phyloP scores from a whole-genome alignment of 2,113 vertebrate genomes.

The Melospiza georgiana region DNA sequence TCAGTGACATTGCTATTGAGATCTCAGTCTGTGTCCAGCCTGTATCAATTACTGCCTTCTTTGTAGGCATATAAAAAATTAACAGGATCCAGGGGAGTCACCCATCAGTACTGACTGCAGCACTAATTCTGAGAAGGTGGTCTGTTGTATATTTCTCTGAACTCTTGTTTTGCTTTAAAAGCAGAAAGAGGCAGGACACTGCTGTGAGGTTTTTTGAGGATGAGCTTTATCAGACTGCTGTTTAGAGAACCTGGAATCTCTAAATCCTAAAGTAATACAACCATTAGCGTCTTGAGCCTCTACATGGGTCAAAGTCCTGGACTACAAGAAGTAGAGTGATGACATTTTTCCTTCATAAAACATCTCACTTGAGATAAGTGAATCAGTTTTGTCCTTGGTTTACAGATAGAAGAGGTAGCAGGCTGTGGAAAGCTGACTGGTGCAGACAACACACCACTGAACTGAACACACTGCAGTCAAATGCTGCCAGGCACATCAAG shows the following conservation, averaged over 20 bases:
- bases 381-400: not conserved
- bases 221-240: not conserved
- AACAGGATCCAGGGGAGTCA: not conserved
- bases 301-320: not conserved
- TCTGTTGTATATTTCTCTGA: not conserved
- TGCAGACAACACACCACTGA: not conserved
- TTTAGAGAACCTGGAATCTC: not conserved
- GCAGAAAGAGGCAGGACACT: not conserved
- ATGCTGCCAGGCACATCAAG: not conserved
- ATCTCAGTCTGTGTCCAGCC: not conserved
- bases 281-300: not conserved
- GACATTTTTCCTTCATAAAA: not conserved
- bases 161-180: not conserved
- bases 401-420: not conserved
- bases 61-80: not conserved
- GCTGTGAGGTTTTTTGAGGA: not conserved
- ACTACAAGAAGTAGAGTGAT: not conserved
- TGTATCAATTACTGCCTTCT: not conserved
- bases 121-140: not conserved
- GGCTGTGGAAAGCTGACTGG: not conserved
- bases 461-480: not conserved
- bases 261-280: not conserved
- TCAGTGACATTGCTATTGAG: not conserved
- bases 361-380: not conserved
- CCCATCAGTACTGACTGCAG: not conserved